Evolutionary conservation across 2,797 vertebrate genomes (phyloP), one percentile per base, ranked within the genome.

Genomic region (Halcyon badia): DNA sequence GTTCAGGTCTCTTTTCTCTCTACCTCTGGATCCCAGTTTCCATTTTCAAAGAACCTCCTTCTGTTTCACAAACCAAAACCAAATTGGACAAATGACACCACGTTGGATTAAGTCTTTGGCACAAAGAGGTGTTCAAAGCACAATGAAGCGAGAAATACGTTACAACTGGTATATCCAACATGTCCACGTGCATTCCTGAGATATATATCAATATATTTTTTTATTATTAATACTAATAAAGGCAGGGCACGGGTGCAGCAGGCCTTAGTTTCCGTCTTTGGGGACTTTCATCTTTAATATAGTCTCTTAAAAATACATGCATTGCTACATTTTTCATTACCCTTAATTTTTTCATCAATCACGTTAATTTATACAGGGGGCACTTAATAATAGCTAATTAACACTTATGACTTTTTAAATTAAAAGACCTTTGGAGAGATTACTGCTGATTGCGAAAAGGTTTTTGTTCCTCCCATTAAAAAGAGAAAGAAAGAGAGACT

Each of bases 331-430:
- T 98, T 98, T 98, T 98, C 98, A 98, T 98, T 98, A 98, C 97
- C 98, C 97, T 98, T 98, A 97, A 98, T 98, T 98, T 98, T 98
- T 98, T 98, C 97, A 98, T 98, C 98, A 98, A 98, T 98, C 98
- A 98, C 89, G 96, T 97, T 98, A 98, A 98, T 98, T 98, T 98
- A 98, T 98, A 98, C 97, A 98, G 97, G 97, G 95, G 97, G 96
- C 98, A 98, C 97, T 98, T 98, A 98, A 98, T 98, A 98, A 98
- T 98, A 98, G 98, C 98, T 98, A 98, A 98, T 98, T 98, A 98
- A 98, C 98, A 98, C 98, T 98, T 98, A 97, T 98, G 98, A 98
- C 98, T 98, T 98, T 98, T 98, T 98, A 98, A 98, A 98, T 98
- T 98, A 98, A 98, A 98, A 98, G 98, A 98, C 97, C 98, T 98